These are phyloP conservation scores for Hippocampus barbouri DNA, from an alignment of 2,113 vertebrate species.

Conservation along the genomic window DNA sequence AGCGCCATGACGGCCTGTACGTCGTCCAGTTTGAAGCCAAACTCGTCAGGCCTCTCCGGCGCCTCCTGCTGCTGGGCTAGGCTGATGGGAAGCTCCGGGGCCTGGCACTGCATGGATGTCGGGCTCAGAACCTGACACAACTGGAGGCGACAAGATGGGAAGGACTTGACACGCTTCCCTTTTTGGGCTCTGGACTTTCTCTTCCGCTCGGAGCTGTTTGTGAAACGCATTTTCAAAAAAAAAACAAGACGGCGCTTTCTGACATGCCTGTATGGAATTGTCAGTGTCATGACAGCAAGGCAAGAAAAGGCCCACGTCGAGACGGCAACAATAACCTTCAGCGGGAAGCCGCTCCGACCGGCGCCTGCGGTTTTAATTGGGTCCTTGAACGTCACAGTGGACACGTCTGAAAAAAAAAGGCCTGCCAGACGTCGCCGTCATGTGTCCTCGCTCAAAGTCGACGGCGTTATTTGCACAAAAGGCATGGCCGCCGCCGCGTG, in stretches of 20 bases:
- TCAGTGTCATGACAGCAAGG: conserved; percentile 24
- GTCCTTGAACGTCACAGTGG: conserved; percentile 51
- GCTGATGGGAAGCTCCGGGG: conserved; percentile 82
- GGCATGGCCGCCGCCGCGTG: not conserved
- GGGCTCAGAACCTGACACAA: conserved; percentile 84
- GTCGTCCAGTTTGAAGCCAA: conserved; percentile 93
- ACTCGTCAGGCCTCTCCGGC: conserved; percentile 86
- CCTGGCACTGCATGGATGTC: conserved; percentile 91
- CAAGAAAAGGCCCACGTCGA: not conserved
- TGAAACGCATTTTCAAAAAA: conserved; percentile 2
- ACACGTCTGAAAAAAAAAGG: conserved; percentile 37
- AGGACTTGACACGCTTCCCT: conserved; percentile 17
- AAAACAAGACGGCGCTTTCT: conserved; percentile 20
- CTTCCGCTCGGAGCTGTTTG: not conserved
- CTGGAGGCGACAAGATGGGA: conserved; percentile 52
- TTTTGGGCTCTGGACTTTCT: not conserved
- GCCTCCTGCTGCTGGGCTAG: conserved; percentile 77
- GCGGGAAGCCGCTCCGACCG: conserved; percentile 38
- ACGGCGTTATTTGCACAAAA: conserved; percentile 4
- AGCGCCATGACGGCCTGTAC: conserved; percentile 87
- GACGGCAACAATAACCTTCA: conserved; percentile 15
- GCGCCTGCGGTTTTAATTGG: conserved; percentile 62
- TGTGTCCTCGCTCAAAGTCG: conserved; percentile 1
- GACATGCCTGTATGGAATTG: not conserved
- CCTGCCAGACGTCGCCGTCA: conserved; percentile 25